Percentiles rank a stretch among this genome's conserved stretches.
phyloP scores from a whole-genome alignment of 2,888 invertebrate species.

The Drosophila kambysellisi region DNA sequence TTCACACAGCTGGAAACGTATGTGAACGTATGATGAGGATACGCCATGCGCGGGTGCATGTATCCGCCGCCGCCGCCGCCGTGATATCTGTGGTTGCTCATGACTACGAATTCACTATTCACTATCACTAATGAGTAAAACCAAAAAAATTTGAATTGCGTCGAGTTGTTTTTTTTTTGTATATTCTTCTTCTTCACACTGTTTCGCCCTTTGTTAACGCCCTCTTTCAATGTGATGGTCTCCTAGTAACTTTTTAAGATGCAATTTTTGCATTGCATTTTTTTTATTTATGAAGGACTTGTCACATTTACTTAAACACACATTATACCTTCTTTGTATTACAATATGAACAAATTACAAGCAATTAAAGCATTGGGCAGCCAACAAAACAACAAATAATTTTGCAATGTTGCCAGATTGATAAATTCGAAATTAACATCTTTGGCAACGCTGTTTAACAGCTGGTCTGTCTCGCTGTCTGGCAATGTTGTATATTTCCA shows the following conservation, averaged over 20 bases:
- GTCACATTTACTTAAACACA: conserved; percentile 5
- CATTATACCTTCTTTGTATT: conserved; percentile 7
- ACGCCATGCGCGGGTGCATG: conserved; percentile 79
- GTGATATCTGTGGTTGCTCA: conserved; percentile 84
- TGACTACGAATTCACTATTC: conserved; percentile 35
- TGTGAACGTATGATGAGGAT: conserved; percentile 83
- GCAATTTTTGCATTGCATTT: conserved; percentile 28
- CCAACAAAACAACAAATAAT: conserved; percentile 53
- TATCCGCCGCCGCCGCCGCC: conserved; percentile 82
- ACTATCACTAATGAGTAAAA: conserved; percentile 3
- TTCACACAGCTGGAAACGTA: conserved; percentile 85
- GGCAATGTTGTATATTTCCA: conserved; percentile 35
- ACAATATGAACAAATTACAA: conserved; percentile 23
- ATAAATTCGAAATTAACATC: conserved; percentile 10
- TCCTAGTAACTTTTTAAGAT: conserved; percentile 6
- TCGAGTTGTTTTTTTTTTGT: conserved; percentile 20
- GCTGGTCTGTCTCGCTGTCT: conserved; percentile 33
- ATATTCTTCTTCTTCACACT: conserved; percentile 41
- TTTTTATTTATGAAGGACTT: neutral
- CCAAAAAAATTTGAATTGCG: conserved; percentile 10
- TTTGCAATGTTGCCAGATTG: conserved; percentile 29
- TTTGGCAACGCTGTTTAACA: conserved; percentile 62
- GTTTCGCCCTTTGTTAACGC: conserved; percentile 66
- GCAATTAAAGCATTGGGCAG: conserved; percentile 8
- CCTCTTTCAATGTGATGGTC: conserved; percentile 65